Evolutionary conservation across 1,140 invertebrate genomes (phyloP).

Genomic region (Saccostrea echinata): DNA sequence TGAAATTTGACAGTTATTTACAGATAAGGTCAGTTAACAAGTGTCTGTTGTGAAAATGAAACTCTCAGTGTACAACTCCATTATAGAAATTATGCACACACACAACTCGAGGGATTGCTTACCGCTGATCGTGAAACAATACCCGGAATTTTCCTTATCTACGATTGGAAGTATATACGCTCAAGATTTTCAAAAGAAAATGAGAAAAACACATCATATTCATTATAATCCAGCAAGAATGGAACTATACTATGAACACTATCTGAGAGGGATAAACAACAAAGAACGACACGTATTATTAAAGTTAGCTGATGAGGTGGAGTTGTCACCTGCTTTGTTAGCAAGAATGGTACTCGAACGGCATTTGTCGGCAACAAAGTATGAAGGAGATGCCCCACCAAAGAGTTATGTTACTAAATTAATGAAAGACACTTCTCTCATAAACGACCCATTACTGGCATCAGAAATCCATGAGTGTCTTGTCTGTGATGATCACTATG

Average conservation of each 20-base stretch:
- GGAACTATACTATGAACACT: conserved; percentile 71
- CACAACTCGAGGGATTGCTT: conserved; percentile 62
- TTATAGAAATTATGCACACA: conserved; percentile 61
- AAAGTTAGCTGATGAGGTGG: conserved; percentile 81
- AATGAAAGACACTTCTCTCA: conserved; percentile 87
- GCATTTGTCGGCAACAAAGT: conserved; percentile 75
- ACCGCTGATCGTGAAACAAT: conserved; percentile 57
- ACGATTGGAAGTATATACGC: conserved; percentile 78
- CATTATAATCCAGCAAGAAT: conserved; percentile 68
- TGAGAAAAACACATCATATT: conserved; percentile 73
- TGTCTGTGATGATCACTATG: conserved; percentile 89
- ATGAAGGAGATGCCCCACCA: conserved; percentile 62
- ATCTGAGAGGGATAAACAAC: conserved; percentile 59
- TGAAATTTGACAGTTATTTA: not conserved
- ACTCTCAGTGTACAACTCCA: conserved; percentile 63
- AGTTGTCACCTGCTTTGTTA: conserved; percentile 84
- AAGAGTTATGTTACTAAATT: conserved; percentile 82
- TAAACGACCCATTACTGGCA: conserved; percentile 86
- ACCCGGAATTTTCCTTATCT: conserved; percentile 60
- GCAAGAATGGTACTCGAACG: conserved; percentile 85
- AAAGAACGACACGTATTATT: conserved; percentile 82
- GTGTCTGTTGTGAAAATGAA: conserved; percentile 54
- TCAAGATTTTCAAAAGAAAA: conserved; percentile 79
- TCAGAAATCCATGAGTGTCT: conserved; percentile 86
- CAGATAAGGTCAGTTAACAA: no score